Base-by-base conservation (phyloP, 35 echinoderm and acorn worm species). In the Anneissia japonica region DNA sequence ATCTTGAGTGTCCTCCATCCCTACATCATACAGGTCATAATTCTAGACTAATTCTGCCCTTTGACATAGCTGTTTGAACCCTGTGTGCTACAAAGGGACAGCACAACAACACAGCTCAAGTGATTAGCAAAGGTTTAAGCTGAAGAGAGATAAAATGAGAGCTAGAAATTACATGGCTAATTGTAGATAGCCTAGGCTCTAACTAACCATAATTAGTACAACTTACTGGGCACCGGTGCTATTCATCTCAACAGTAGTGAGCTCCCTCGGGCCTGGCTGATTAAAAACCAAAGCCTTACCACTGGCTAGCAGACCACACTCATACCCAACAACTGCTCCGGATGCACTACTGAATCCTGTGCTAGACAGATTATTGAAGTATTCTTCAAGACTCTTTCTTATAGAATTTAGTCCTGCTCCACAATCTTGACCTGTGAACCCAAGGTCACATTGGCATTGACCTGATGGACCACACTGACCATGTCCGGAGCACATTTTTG, bases 251-350 rank as follows among this genome's bases (percentile, higher is more conserved):
- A 51, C 30, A 31, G 95, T 97, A 17, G 91, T 83, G 28, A 97
- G 38, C 31, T 93, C 91, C 79, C 95, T 93, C 0, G 39, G 73
- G 0, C 88, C 77, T 16, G 26, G 46, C 34, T 93, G 51, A 75
- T 97, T 90, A 77, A 97, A 97, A 12, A 97, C 91, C 76, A 97
- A 72, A n/a, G 95, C 84, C 74, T 97, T 93, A 28, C 95, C 91
- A 36, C 88, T 82, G 9, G 86, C 81, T 36, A 97, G 34, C 9
- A 97, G 46, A 1, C 95, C 95, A 86, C 95, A 97, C 51, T 88
- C 36, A 80, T 88, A 93, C 11, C 95, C 91, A 12, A 89, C 30
- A 19, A 40, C 77, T 1, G 73, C 91, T 10, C 95, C 95, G 26
- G 36, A 38, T 30, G 90, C 41, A 4, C 74, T 31, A 30, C 74